Conservation (phyloP, 2,113 vertebrate genomes). For the Emydocephalus ijimae region DNA sequence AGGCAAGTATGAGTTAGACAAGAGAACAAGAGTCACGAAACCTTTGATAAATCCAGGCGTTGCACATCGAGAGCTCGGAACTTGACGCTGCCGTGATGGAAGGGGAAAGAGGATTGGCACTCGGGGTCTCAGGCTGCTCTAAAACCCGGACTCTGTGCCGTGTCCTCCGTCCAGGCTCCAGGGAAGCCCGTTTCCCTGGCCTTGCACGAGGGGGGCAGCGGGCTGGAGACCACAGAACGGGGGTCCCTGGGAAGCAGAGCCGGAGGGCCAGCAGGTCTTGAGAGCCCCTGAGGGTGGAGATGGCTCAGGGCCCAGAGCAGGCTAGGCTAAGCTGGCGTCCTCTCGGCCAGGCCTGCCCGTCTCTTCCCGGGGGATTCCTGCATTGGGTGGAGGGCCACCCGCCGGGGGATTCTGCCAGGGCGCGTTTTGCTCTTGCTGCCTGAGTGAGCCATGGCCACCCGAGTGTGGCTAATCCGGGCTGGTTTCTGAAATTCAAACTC, state of each 20-base stretch:
- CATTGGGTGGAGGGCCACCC: not conserved
- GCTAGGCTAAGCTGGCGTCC: not conserved
- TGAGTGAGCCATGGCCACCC: not conserved
- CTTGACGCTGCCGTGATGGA: not conserved
- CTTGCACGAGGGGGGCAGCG: not conserved
- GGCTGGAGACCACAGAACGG: not conserved
- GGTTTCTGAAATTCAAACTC: not conserved
- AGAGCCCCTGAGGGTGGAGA: not conserved
- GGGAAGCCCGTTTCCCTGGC: not conserved
- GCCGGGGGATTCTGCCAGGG: not conserved
- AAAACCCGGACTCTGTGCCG: not conserved
- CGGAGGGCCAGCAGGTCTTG: not conserved
- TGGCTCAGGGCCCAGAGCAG: not conserved
- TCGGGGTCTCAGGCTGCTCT: not conserved
- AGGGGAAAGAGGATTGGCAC: not conserved
- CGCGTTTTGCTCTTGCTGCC: not conserved
- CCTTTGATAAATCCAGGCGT: not conserved
- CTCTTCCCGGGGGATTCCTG: not conserved
- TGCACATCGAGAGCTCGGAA: not conserved
- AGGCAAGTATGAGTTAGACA: not conserved
- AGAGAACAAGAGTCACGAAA: not conserved
- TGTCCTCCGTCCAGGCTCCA: not conserved
- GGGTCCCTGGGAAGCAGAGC: not conserved
- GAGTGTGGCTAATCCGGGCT: not conserved
- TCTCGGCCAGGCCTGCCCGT: not conserved